These are phyloP conservation scores for Nephrocerus scutellatus DNA, from an alignment of 2,888 invertebrate genomes.

Conservation along the genomic window DNA sequence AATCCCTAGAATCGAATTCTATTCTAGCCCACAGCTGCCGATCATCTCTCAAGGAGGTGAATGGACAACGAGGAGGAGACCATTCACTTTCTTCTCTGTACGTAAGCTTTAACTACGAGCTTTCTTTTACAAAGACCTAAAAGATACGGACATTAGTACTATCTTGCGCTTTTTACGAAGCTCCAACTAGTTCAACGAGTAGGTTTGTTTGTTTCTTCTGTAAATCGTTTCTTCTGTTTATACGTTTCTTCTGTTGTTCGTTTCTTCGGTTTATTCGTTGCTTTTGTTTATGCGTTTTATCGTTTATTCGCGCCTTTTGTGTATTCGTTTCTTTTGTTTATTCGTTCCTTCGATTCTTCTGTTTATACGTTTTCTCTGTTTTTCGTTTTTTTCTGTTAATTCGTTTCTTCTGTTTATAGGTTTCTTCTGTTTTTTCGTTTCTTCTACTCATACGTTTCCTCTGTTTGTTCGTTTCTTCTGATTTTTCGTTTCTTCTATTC, in stretches of 20 bases:
- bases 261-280: slow-evolving; percentile 11
- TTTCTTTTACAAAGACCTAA: no score
- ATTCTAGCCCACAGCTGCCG: no score
- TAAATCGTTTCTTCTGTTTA: no score
- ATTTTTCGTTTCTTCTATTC: slow-evolving; percentile 27
- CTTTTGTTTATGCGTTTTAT: background rate
- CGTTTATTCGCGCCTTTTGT: background rate
- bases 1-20: no score
- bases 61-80: no score
- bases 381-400: slow-evolving; percentile 2
- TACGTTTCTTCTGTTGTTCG: background rate
- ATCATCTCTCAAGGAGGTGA: no score
- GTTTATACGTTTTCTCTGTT: slow-evolving; percentile 5
- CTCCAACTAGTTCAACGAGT: no score
- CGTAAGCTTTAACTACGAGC: no score
- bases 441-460: slow-evolving; percentile 21
- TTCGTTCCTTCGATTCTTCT: background rate
- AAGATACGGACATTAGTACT: no score
- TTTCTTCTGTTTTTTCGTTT: slow-evolving; percentile 3
- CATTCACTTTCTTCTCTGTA: no score
- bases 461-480: slow-evolving; percentile 34
- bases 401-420: slow-evolving; percentile 15
- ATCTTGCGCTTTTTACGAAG: no score
- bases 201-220: no score
- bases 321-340: slow-evolving; percentile 1